A percentile compares a stretch with the other conserved stretches of the same genome.
Evolutionary conservation across 1,140 invertebrate genomes (phyloP).

Genomic region (Dendrolimus kikuchii): DNA sequence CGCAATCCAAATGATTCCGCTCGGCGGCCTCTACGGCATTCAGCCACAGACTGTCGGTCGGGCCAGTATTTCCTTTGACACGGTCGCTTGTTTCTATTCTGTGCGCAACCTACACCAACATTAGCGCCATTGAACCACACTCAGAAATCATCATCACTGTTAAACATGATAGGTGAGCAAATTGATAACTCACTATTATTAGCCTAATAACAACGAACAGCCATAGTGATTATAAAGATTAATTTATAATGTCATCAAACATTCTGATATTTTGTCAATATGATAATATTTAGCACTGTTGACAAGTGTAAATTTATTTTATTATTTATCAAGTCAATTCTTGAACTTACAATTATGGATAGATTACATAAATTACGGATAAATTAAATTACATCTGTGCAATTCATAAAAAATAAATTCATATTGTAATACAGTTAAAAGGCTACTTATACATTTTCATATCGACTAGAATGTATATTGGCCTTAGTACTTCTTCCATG

Average conservation of each 20-base stretch:
- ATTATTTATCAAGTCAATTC: not conserved
- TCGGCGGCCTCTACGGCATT: slow-evolving; percentile 21
- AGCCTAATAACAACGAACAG: too few species aligned
- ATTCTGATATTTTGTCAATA: slow-evolving; percentile 7
- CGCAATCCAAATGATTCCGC: slow-evolving; percentile 8
- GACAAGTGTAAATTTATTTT: slow-evolving; percentile 12
- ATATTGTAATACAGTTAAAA: too few species aligned
- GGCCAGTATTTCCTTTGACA: slow-evolving; percentile 26
- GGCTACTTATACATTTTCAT: too few species aligned
- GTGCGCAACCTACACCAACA: slow-evolving; percentile 58
- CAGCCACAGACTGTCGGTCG: slow-evolving; percentile 31
- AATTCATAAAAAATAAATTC: too few species aligned
- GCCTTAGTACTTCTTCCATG: too few species aligned
- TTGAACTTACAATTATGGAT: too few species aligned
- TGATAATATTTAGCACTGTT: not conserved
- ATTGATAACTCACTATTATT: slow-evolving; percentile 5
- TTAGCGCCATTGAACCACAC: slow-evolving; percentile 48
- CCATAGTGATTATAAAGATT: too few species aligned
- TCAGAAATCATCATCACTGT: slow-evolving; percentile 39
- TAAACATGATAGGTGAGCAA: slow-evolving; percentile 59
- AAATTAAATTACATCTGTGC: too few species aligned
- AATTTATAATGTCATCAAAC: slow-evolving; percentile 5
- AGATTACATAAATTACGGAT: too few species aligned
- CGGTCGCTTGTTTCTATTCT: slow-evolving; percentile 14
- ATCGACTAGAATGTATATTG: too few species aligned